Evolutionary conservation across 30 jellyfish, hydroid and myxozoan genomes (phyloP), one percentile per base, ranked within the genome.

Genomic region (Hydractinia symbiolongicarpus): DNA sequence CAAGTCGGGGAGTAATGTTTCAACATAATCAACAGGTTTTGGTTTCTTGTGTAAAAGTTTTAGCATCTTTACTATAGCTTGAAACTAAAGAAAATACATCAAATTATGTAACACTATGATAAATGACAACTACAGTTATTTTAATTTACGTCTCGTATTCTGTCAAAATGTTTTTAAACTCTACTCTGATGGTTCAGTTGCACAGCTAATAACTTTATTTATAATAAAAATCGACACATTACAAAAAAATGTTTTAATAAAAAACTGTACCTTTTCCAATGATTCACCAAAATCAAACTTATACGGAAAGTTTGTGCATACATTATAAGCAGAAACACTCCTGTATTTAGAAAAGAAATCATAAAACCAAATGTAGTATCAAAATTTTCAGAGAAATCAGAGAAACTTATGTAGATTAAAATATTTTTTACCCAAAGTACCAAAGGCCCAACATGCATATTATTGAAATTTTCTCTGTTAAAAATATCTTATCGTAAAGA

Each of bases 231-330:
- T 44, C 82, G 1, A 9, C 21, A 57, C 30, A 30, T 30, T 30
- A 30, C 75, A 40, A 53, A 64, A 76, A 58, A 17, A 54, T 49
- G 8, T 8, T 1, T 10, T 11, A 17, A 30, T 4, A 13, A 49
- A 54, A 66, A 72, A 75, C 14, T 86, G 79, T 50, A 91, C 98
- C 84, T 82, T 76, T 57, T 91, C 98, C 73, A 91, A 69, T 8
- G 98, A 91, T 5, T 88, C 44, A 16, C 94, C 98, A 74, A 91
- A 91, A 75, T 88, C 89, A 79, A 86, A 91, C 75, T 76, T 77
- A 81, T 86, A 82, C 5, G 98, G 98, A 72, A 91, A 91, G 13
- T 57, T 17, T 4, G 75, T 40, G 4, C 21, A 74, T 17, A 74
- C 66, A 50, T 55, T 58, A 72, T 90, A 83, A 10, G 56, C 54